Percentiles rank a stretch among this genome's conserved stretches.
phyloP scores from a whole-genome alignment of 1,140 invertebrate genomes.

The Archivesica marissinica region DNA sequence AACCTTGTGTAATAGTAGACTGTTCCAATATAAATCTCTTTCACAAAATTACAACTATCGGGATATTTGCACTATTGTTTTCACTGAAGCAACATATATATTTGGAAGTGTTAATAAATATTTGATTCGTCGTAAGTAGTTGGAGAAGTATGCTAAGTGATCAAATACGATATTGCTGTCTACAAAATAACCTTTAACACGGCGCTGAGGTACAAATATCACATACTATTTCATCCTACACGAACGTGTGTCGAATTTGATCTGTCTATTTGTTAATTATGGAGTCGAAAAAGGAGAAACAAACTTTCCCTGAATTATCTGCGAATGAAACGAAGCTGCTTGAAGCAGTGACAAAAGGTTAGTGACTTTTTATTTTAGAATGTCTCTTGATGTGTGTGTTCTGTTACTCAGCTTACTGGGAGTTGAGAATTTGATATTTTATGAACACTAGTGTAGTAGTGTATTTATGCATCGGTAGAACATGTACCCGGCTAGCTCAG shows the following conservation, averaged over 20 bases:
- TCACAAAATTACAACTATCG: too few relatives aligned
- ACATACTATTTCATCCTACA: neutral
- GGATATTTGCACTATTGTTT: too few relatives aligned
- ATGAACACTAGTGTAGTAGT: neutral
- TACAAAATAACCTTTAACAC: neutral
- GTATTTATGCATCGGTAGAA: neutral
- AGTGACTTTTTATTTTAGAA: neutral
- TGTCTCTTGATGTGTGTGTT: too few relatives aligned
- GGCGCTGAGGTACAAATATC: neutral
- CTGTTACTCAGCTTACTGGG: too few relatives aligned
- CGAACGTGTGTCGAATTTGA: neutral
- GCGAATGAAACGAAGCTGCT: conserved; percentile 54
- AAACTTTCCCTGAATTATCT: conserved; percentile 25
- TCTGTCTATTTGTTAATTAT: neutral
- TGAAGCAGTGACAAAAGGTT: conserved; percentile 35
- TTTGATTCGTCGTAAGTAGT: too few relatives aligned
- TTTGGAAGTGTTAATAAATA: too few relatives aligned
- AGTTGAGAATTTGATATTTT: too few relatives aligned
- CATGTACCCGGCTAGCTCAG: neutral
- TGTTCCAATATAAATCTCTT: too few relatives aligned
- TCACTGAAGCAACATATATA: too few relatives aligned
- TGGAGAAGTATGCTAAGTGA: too few relatives aligned
- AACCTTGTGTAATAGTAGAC: too few relatives aligned
- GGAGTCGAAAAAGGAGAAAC: conserved; percentile 29
- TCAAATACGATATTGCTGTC: too few relatives aligned